These are phyloP conservation scores for Steinernema feltiae DNA, from an alignment of 1,140 invertebrate genomes.

Conservation along the genomic window DNA sequence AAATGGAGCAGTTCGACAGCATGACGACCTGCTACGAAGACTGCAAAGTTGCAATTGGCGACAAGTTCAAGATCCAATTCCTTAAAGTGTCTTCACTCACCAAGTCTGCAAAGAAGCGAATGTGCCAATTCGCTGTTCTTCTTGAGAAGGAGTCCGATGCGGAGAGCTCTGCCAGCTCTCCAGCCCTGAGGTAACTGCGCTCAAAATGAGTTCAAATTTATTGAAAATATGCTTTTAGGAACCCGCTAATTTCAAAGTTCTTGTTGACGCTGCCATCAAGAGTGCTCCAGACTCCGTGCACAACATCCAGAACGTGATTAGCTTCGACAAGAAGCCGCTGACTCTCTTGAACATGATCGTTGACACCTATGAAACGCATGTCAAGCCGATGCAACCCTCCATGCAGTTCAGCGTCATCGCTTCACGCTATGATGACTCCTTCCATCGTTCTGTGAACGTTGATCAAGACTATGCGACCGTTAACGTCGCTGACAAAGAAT, in stretches of 20 bases:
- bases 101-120: background rate
- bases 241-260: background rate
- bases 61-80: background rate
- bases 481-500: background rate
- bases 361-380: background rate
- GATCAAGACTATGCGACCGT: background rate
- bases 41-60: background rate
- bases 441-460: background rate
- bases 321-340: background rate
- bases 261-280: background rate
- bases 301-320: background rate
- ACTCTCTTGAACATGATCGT: background rate
- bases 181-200: background rate
- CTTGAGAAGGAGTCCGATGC: background rate
- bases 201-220: background rate
- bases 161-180: background rate
- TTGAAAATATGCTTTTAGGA: background rate
- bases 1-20: background rate
- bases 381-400: background rate
- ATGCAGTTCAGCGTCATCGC: background rate
- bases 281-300: background rate
- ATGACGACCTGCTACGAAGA: background rate
- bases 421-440: background rate
- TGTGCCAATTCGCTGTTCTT: background rate
- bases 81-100: background rate